Evolutionary conservation across 2,113 vertebrate species (phyloP), one percentile per base, ranked within the genome.

Genomic region (Solea senegalensis): DNA sequence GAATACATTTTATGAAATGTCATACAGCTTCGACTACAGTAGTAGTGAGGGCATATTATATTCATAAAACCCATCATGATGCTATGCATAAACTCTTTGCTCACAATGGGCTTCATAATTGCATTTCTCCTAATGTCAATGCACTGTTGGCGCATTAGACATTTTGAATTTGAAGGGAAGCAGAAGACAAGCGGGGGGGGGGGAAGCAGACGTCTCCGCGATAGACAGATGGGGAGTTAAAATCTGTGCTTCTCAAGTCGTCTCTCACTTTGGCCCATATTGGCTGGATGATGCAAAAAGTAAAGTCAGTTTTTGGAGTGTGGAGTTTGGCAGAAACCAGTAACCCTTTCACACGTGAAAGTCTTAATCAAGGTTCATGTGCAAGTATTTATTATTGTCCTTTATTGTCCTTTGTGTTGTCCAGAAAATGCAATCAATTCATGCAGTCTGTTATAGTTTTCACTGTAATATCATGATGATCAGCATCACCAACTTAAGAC

Each of bases 211-310:
- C 58, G 66, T 73, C 69, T 82, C 73, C 76, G 70, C 70, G 75
- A 61, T 8, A 79, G 86, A 75, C 89, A 90, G 86, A 91, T 86
- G 84, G 78, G 72, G 76, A 74, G 77, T 86, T 78, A 82, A 81
- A 82, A 34, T 74, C 57, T 63, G 40, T 73, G 82, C 66, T 43
- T 59, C 69, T 70, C 44, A 10, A 16, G 52, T 65, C 65, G 66
- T 74, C 76, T 69, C 65, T 58, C 39, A 40, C 61, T 69, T 56
- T 15, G 5, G 34, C 73, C 86, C 62, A 53, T 83, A 74, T 64
- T 86, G 81, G 74, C 41, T 61, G 68, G 66, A 40, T 68, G 75
- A 79, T 61, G 74, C 81, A 73, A 78, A 78, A 83, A 50, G 81
- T 80, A 72, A 9, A 48, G 14, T 48, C 45, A 13, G 45, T 48